Conservation (phyloP, 2,888 invertebrate genomes). For the Notodonta dromedarius region DNA sequence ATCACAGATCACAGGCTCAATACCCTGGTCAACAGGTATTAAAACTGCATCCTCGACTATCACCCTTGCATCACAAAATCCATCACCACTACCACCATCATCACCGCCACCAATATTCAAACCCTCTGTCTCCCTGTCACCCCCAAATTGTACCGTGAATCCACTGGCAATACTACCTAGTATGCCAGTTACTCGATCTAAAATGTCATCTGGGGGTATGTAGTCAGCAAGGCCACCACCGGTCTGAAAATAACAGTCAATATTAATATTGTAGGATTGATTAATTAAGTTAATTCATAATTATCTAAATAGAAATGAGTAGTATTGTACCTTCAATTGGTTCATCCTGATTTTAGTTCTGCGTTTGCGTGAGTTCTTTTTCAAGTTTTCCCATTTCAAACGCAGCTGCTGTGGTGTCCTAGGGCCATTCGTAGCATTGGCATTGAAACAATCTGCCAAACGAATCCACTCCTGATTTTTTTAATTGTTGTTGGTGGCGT, state of each 20-base stretch:
- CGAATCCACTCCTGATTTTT: slow-evolving; percentile 7
- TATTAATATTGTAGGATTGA: not conserved
- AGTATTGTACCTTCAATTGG: not conserved
- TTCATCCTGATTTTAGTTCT: slow-evolving; percentile 10
- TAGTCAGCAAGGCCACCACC: slow-evolving; percentile 2
- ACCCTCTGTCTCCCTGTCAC: too few relatives aligned
- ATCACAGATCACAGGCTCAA: too few relatives aligned
- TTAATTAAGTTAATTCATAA: too few relatives aligned
- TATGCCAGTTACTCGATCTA: slow-evolving; percentile 5
- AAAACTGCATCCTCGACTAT: too few relatives aligned
- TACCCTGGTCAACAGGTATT: too few relatives aligned
- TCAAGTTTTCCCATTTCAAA: slow-evolving; percentile 10
- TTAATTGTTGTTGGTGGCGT: not conserved
- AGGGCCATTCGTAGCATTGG: not conserved
- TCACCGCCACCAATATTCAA: not conserved
- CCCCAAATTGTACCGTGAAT: not conserved
- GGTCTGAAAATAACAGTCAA: slow-evolving; percentile 5
- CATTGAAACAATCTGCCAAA: not conserved
- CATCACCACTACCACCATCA: not conserved
- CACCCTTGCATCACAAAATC: too few relatives aligned
- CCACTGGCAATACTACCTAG: slow-evolving; percentile 6
- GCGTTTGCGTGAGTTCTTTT: slow-evolving; percentile 10
- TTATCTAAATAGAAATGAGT: too few relatives aligned
- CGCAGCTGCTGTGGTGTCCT: slow-evolving; percentile 10
- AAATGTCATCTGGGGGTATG: slow-evolving; percentile 7